Conservation (phyloP, 2,113 vertebrate genomes). For the Phalacrocorax aristotelis region DNA sequence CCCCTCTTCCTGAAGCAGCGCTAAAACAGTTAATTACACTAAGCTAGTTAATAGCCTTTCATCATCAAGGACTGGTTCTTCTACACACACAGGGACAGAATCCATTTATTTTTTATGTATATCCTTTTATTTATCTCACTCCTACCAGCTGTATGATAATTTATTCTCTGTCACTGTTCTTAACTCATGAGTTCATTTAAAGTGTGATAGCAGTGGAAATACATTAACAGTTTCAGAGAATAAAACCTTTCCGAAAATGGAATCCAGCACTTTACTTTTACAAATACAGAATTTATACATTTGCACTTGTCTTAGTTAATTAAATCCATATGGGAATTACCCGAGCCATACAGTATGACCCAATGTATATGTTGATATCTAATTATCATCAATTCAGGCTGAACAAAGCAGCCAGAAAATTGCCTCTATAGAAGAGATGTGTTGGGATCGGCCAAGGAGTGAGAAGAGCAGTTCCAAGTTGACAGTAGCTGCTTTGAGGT, state of each 20-base stretch:
- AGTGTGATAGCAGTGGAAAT: conserved; percentile 37
- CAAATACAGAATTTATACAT: conserved; percentile 41
- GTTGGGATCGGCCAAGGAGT: not conserved
- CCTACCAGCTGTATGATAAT: conserved; percentile 59
- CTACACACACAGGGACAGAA: not conserved
- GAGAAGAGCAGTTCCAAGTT: not conserved
- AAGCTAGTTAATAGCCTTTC: conserved; percentile 52
- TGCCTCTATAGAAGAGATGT: not conserved
- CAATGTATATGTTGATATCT: not conserved
- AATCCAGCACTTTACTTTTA: conserved; percentile 32
- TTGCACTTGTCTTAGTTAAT: conserved; percentile 47
- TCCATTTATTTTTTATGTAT: conserved; percentile 46
- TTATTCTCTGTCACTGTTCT: conserved; percentile 64
- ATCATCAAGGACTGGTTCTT: conserved; percentile 25
- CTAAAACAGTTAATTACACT: conserved; percentile 49
- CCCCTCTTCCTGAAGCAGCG: conserved; percentile 26
- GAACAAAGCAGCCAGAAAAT: not conserved
- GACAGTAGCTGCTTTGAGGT: too few species aligned
- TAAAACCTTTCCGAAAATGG: conserved; percentile 21
- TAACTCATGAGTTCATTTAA: conserved; percentile 60
- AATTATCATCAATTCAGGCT: not conserved
- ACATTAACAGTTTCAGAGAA: conserved; percentile 50
- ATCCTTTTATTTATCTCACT: conserved; percentile 61
- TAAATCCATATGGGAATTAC: not conserved
- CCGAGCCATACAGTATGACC: not conserved